phyloP scores from a whole-genome alignment of 1,140 invertebrate species.

The Lepidurus arcticus region DNA sequence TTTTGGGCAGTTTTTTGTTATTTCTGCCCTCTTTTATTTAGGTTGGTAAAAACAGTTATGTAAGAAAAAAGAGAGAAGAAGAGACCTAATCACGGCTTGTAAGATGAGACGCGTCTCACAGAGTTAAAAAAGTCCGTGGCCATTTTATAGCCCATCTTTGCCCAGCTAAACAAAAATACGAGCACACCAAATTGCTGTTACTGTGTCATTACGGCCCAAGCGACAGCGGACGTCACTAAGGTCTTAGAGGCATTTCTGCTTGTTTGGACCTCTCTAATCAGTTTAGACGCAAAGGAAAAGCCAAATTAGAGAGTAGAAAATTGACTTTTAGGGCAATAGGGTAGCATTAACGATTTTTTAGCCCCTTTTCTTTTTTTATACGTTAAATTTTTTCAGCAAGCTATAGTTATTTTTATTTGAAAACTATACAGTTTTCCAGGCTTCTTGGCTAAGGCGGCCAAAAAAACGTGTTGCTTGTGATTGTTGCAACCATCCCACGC shows the following conservation, averaged over 20 bases:
- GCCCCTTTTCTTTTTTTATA: no score
- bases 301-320: no score
- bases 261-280: background rate
- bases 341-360: no score
- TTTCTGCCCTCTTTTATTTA: background rate
- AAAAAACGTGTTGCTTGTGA: no score
- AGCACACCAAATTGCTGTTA: background rate
- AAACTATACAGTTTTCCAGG: no score
- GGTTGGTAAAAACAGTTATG: background rate
- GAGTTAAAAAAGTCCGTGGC: background rate
- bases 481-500: no score
- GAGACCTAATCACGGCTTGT: slow-evolving; percentile 9
- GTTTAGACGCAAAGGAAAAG: background rate
- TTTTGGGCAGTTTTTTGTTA: background rate
- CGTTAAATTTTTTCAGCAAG: no score
- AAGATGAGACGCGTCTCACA: background rate
- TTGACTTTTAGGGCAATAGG: no score
- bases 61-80: background rate
- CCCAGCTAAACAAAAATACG: background rate
- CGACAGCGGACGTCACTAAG: no score
- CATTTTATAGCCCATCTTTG: background rate
- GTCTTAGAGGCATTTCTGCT: no score
- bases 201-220: background rate
- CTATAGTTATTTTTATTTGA: no score
- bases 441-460: no score